Base-by-base conservation (phyloP, 1,140 invertebrate species). In the Drosophila subpulchrella region DNA sequence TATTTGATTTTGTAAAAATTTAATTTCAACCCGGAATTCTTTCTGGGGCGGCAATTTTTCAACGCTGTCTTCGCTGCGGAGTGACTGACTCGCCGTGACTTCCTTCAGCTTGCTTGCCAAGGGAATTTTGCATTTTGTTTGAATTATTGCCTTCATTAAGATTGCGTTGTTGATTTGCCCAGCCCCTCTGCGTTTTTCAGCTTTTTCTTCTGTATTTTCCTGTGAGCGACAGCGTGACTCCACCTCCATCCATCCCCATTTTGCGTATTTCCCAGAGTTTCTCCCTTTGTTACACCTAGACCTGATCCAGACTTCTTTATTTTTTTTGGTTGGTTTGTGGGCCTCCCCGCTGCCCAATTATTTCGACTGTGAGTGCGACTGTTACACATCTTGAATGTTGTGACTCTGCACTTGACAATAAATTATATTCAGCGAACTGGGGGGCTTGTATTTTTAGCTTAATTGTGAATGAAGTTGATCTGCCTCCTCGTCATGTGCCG, bases 61-160 rank as follows among this genome's bases (percentile, higher is more conserved):
- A 86, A 63, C 66, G 78, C 59, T 57, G 32, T 53, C 50, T 51
- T 51, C 48, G 74, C 47, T 44, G 65, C 41, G 55, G 59, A 65
- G 73, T 60, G 62, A 47, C 66, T 60, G 61, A 48, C 79, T 81
- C 67, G 79, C 59, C 61, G 53, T 56, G 71, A 76, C 79, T 86
- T 83, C 79, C 79, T 79, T 74, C 81, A 85, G 62, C 77, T 84
- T 81, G 62, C 77, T 84, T 81, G 81, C 73, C 83, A 60, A 68
- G 78, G 78, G 89, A 90, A 89, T 88, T 91, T 91, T 81, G 88
- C 88, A 91, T 91, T 91, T 91, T 81, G 66, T 85, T 89, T 91
- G 81, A 91, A 91, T 91, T 91, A 91, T 91, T 91, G 89, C 89
- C 89, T 91, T 91, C 89, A 91, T 91, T 91, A 91, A 91, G 89